Base-by-base conservation (phyloP, 2,888 invertebrate species). In the Drosophila histrio region DNA sequence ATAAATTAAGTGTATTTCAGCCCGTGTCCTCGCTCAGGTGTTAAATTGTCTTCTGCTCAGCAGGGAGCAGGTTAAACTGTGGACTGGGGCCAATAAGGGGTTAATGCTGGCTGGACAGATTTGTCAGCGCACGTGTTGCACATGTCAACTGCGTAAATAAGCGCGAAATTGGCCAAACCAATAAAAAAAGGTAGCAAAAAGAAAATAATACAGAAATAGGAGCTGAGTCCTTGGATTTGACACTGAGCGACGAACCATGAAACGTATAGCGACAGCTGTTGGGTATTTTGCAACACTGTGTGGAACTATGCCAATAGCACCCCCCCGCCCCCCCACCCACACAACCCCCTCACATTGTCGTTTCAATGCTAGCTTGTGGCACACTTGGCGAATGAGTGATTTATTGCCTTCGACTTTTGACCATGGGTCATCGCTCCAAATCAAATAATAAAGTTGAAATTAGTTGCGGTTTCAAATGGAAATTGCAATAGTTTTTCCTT, bases 381-480 rank as follows among this genome's bases (percentile, higher is more conserved):
- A 36, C 68, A 76, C 77, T 63, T 79, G 72, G 61, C 84, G 79
- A 79, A 73, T 82, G 82, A 84, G 79, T 82, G 84, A 83, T 83
- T 83, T 83, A 83, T 84, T 50, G 73, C 71, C 50, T 19, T 47
- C 50, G 76, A 79, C 76, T 84, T 67, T 63, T 67, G 74, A 47
- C 59, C 74, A 59, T 34, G 60, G 80, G 63, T 61, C 77, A 77
- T 54, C 44, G 65, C 39, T 75, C 22, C 54, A 66, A 74, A 62
- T 79, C 71, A 70, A 82, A 84, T 82, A 82, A 79, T 82, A 79
- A 83, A 82, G 84, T 84, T 82, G 69, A 76, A 84, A 82, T 84
- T 84, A 84, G 82, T 78, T 82, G 81, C 63, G 83, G 81, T 66
- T 47, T 43, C 49, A 54, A 72, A 72, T 83, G 77, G 74, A 83